These are phyloP conservation scores for Drosophila mimica DNA, from an alignment of 2,888 invertebrate genomes.

Conservation along the genomic window DNA sequence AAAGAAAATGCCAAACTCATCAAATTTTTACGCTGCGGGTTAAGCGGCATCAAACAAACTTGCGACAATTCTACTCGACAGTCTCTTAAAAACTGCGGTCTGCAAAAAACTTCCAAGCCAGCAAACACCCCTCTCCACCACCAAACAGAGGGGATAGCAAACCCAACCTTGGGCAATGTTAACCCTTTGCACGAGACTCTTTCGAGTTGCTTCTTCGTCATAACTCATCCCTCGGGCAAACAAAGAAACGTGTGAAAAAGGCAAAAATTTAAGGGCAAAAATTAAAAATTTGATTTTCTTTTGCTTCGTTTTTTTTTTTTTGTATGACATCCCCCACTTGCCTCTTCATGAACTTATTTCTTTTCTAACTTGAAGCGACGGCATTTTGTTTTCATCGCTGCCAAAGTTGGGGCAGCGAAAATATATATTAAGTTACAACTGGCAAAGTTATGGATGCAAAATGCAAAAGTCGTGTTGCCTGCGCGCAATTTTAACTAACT, in stretches of 20 bases:
- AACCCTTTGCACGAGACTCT: constrained; percentile 63
- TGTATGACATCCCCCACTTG: not conserved
- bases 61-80: constrained; percentile 48
- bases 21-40: constrained; percentile 80
- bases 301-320: constrained; percentile 22
- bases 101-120: constrained; percentile 36
- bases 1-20: constrained; percentile 79
- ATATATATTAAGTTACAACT: constrained; percentile 27
- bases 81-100: constrained; percentile 66
- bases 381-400: constrained; percentile 42
- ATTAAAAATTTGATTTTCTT: constrained; percentile 39
- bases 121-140: not conserved
- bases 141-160: constrained; percentile 1
- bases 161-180: constrained; percentile 32
- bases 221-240: constrained; percentile 44
- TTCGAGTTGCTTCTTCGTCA: constrained; percentile 15
- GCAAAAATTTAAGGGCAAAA: constrained; percentile 69
- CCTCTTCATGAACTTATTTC: constrained; percentile 1
- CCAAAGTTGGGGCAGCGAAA: constrained; percentile 33
- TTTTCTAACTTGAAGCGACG: constrained; percentile 29
- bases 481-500: constrained; percentile 18
- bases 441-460: constrained; percentile 71
- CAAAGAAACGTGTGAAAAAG: constrained; percentile 75
- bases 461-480: constrained; percentile 72
- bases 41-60: constrained; percentile 65